Evolutionary conservation across 30 jellyfish, hydroid and myxozoan species (phyloP).

Genomic region (Turritopsis rubra): DNA sequence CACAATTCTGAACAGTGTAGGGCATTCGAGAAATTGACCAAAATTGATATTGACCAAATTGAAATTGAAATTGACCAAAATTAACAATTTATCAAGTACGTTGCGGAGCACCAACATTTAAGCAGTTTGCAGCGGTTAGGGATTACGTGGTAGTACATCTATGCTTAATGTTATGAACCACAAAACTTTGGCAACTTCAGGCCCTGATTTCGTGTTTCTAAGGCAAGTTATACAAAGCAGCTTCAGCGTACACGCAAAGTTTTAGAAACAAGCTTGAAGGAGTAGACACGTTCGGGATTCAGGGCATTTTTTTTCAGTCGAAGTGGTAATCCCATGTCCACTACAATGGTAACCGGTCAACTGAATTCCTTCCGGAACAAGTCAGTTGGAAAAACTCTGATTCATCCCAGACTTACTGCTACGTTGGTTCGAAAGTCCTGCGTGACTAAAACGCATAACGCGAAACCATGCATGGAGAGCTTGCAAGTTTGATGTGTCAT

Average conservation of each 20-base stretch:
- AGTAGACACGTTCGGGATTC: neutral
- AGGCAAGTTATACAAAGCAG: neutral
- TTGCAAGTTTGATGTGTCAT: neutral
- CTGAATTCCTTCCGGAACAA: neutral
- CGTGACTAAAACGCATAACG: slow-evolving; percentile 1
- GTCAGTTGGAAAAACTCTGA: neutral
- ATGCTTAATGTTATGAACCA: slow-evolving; percentile 11
- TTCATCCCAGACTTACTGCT: slow-evolving; percentile 2
- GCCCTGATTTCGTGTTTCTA: neutral
- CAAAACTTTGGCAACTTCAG: slow-evolving; percentile 28
- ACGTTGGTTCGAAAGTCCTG: neutral
- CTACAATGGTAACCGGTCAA: slow-evolving; percentile 16
- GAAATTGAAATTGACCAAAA: too few relatives aligned
- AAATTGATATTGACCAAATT: too few relatives aligned
- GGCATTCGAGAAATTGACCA: too few relatives aligned
- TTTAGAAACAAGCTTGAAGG: neutral
- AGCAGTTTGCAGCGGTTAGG: too few relatives aligned
- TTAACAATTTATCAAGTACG: too few relatives aligned
- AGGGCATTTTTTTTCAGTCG: neutral
- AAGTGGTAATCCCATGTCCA: neutral
- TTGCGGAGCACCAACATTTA: too few relatives aligned
- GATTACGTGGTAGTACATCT: neutral
- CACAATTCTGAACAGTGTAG: neutral
- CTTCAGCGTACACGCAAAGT: neutral
- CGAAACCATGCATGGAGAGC: neutral